Percentiles rank a stretch among this genome's conserved stretches.
phyloP scores from a whole-genome alignment of 2,888 invertebrate genomes.

The Melolontha melolontha region DNA sequence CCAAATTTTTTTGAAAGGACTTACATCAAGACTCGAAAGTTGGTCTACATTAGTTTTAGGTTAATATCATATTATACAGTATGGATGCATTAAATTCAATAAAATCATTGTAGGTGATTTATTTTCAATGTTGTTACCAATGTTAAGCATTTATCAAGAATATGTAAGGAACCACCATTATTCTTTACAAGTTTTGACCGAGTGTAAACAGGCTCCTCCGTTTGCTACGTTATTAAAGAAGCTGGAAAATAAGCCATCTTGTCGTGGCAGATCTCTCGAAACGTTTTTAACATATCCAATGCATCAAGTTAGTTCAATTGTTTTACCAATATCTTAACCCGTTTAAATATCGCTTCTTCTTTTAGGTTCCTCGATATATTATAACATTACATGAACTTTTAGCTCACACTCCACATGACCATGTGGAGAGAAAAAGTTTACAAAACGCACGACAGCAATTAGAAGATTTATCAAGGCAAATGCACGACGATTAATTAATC shows the following conservation, averaged over 20 bases:
- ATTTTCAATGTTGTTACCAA: constrained; percentile 94
- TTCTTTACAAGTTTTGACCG: constrained; percentile 90
- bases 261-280: constrained; percentile 87
- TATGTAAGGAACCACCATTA: constrained; percentile 95
- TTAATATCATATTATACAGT: constrained; percentile 62
- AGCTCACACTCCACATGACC: constrained; percentile 94
- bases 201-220: constrained; percentile 87
- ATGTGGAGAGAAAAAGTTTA: constrained; percentile 90
- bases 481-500: constrained; percentile 82
- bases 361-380: constrained; percentile 90
- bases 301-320: constrained; percentile 80
- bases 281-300: constrained; percentile 93
- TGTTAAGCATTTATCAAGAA: constrained; percentile 95
- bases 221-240: constrained; percentile 84
- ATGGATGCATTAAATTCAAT: no score
- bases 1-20: constrained; percentile 93
- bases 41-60: constrained; percentile 95
- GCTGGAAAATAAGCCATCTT: constrained; percentile 86
- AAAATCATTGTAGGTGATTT: constrained; percentile 78
- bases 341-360: constrained; percentile 14
- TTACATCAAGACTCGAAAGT: constrained; percentile 90
- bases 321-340: not conserved
- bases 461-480: constrained; percentile 86
- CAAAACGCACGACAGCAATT: constrained; percentile 89
- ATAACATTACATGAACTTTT: constrained; percentile 90